A percentile compares a stretch with the other conserved stretches of the same genome.
Evolutionary conservation across 2,888 invertebrate genomes (phyloP).

Genomic region (Drosophila quinaria): DNA sequence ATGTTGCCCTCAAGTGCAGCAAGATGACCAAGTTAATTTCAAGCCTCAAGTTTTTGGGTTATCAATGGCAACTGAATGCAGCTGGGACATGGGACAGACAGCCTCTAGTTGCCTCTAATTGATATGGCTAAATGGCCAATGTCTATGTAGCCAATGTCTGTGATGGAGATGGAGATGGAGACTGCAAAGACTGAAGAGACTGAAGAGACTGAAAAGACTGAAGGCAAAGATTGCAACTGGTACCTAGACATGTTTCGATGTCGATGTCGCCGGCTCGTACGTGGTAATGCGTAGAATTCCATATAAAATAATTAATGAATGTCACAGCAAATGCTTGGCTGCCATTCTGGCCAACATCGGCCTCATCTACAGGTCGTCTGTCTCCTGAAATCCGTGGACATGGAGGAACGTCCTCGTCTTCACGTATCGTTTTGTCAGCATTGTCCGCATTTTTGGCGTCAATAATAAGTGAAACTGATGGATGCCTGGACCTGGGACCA

Average conservation of each 20-base stretch:
- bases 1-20: constrained; percentile 64
- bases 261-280: constrained; percentile 84
- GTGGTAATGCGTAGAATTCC: constrained; percentile 84
- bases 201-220: constrained; percentile 22
- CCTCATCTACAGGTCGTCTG: constrained; percentile 23
- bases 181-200: constrained; percentile 9
- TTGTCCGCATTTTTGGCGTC: constrained; percentile 85
- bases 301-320: constrained; percentile 85
- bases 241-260: constrained; percentile 75
- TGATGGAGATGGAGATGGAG: constrained; percentile 2
- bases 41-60: constrained; percentile 54
- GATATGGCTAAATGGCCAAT: constrained; percentile 75
- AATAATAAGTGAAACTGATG: constrained; percentile 85
- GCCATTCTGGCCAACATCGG: constrained; percentile 46
- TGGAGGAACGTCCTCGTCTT: constrained; percentile 33
- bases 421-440: constrained; percentile 85
- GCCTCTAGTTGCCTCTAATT: constrained; percentile 55
- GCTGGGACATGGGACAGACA: too few relatives aligned
- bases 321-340: constrained; percentile 82
- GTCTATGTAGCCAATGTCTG: constrained; percentile 68
- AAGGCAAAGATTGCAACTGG: constrained; percentile 29
- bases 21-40: constrained; percentile 80
- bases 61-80: constrained; percentile 61
- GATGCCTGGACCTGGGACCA: constrained; percentile 65
- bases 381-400: constrained; percentile 21